Evolutionary conservation across 92 coral and sea anemone species (phyloP).

Genomic region (Palythoa heliodiscus): DNA sequence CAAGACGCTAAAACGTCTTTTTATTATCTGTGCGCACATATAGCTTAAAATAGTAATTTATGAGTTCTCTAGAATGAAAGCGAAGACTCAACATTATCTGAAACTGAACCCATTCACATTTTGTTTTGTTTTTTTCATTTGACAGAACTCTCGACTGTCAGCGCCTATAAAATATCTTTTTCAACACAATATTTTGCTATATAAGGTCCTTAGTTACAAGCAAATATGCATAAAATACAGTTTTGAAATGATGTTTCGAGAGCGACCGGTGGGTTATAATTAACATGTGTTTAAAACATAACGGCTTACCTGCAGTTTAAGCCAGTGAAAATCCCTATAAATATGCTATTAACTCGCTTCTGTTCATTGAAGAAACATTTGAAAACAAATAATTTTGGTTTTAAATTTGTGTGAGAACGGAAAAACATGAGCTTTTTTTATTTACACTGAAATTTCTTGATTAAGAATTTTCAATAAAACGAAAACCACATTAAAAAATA

Average conservation of each 20-base stretch:
- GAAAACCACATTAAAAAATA: background rate
- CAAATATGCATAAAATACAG: background rate
- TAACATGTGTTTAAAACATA: background rate
- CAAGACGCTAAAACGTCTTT: background rate
- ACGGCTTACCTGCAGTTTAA: background rate
- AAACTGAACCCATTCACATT: too few relatives aligned
- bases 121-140: background rate
- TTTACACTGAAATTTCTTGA: too few relatives aligned
- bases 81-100: too few relatives aligned
- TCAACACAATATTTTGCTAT: background rate
- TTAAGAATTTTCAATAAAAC: background rate
- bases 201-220: background rate
- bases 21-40: background rate
- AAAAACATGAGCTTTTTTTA: background rate
- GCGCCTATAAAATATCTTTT: too few relatives aligned
- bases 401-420: background rate
- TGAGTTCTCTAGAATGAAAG: too few relatives aligned
- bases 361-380: background rate
- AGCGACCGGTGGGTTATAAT: background rate
- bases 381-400: background rate
- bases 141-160: too few relatives aligned
- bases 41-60: too few relatives aligned
- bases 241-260: too few relatives aligned
- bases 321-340: background rate
- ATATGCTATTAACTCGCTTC: background rate